Conservation (phyloP, 2,888 invertebrate species). For the Napeogenes inachia region DNA sequence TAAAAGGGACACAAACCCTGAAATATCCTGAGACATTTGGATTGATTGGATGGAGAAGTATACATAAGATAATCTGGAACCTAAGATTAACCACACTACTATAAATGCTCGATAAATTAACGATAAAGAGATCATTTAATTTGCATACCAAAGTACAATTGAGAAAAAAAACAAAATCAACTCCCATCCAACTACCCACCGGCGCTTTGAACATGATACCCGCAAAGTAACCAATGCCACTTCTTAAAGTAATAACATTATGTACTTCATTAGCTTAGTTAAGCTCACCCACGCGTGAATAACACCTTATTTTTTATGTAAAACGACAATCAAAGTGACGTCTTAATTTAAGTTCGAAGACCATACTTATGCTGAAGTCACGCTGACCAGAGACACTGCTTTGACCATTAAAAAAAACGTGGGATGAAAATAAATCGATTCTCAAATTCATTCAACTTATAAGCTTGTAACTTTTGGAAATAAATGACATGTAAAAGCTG, state of each 20-base stretch:
- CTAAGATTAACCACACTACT: no score
- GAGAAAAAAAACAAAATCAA: background rate
- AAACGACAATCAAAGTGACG: conserved; percentile 30
- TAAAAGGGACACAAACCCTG: no score
- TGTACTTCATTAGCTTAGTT: conserved; percentile 66
- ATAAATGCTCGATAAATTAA: no score
- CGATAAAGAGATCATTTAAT: no score
- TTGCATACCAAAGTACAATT: background rate
- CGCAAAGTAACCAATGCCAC: conserved; percentile 55
- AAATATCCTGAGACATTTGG: no score
- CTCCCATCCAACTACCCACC: background rate
- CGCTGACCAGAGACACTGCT: no score
- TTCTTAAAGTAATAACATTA: conserved; percentile 74
- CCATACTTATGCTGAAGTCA: background rate
- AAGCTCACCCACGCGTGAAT: conserved; percentile 53
- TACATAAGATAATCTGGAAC: no score
- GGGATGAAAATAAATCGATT: background rate
- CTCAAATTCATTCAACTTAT: background rate
- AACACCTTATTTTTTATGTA: conserved; percentile 37
- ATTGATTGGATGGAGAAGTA: no score
- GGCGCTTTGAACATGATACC: conserved; percentile 47
- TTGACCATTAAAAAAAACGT: background rate
- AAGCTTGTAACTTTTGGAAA: background rate
- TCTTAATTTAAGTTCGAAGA: conserved; percentile 30
- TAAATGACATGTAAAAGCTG: no score